phyloP scores from a whole-genome alignment of 2,113 vertebrate genomes.

The Cyanoderma ruficeps region DNA sequence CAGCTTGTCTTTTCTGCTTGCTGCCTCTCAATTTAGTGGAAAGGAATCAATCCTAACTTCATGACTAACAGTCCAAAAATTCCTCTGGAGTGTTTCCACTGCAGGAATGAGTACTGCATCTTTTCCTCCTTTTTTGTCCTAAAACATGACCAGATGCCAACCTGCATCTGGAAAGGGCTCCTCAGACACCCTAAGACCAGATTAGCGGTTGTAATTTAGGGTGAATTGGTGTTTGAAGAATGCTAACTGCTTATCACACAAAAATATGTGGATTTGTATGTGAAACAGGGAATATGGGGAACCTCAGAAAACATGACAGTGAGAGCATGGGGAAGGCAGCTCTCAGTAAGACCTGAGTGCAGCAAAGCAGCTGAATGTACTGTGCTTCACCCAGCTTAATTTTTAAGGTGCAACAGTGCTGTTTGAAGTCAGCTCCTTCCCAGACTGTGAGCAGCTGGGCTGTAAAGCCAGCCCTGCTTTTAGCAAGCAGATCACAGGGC shows the following conservation, averaged over 20 bases:
- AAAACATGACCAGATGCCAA: background rate
- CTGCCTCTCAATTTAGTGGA: background rate
- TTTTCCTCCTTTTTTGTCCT: background rate
- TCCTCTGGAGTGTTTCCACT: background rate
- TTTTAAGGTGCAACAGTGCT: background rate
- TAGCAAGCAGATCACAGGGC: slow-evolving; percentile 35
- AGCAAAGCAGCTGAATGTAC: background rate
- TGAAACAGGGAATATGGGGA: background rate
- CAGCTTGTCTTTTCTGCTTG: background rate
- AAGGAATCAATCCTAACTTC: background rate
- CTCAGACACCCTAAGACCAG: background rate
- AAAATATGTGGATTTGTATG: background rate
- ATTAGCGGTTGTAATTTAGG: background rate
- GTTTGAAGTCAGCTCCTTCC: slow-evolving; percentile 49
- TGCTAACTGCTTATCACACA: background rate
- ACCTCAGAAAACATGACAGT: rapidly evolving
- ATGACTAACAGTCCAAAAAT: background rate
- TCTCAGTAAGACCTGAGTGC: background rate
- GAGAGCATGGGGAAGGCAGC: background rate
- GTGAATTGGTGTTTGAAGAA: background rate
- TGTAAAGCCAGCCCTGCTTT: slow-evolving; percentile 37
- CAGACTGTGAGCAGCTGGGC: slow-evolving; percentile 36
- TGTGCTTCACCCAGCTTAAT: background rate
- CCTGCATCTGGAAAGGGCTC: background rate
- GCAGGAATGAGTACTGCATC: background rate